Base-by-base conservation (phyloP, 2,113 vertebrate genomes). In the Platichthys stellatus region DNA sequence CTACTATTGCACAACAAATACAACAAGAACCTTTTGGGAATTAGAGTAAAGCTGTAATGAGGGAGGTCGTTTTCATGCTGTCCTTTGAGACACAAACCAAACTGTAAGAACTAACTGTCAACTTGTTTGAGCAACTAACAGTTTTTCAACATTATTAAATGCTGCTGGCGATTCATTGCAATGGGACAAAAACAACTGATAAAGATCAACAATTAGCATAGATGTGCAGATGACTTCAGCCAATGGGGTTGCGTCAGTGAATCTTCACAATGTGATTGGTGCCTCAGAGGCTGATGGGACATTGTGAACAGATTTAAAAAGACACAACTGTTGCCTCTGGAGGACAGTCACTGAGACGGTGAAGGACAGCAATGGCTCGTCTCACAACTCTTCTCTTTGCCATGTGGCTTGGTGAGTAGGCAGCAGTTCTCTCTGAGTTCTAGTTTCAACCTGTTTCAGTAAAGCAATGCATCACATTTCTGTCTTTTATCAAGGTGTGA, bases 361-460 rank as follows among this genome's bases (percentile, higher is more conserved):
- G 43, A 63, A 14, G n/a, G 57, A 26, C 21, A 12, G 43, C 12
- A 1, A 72, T 62, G 69, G 58, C 59, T 62, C 2, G 4, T 15
- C 20, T 68, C 2, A 45, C n/a, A 10, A 0, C 17, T 66, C 35
- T 73, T 61, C 57, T 73, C 23, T 6, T 79, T 23, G 3, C 61
- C 56, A 45, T 79, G 61, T 79, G 54, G 45, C 13, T 45, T 0
- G 56, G 76, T 79, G 56, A 67, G 69, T 78, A 23, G 1, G 13
- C 45, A 14, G 3, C 59, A 35, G 3, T 15, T 18, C 1, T 18
- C 15, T 18, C 24, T 60, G 5, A 13, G 24, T 60, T 60, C 15
- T 31, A 31, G 14, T 31, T 60, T 2, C 26, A 18, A 17, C 8
- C n/a, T 57, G 54, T 31, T 60, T 40, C 1, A 26, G 17, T 26